Evolutionary conservation across 2,797 vertebrate genomes (phyloP).

Genomic region (Synanceia verrucosa): DNA sequence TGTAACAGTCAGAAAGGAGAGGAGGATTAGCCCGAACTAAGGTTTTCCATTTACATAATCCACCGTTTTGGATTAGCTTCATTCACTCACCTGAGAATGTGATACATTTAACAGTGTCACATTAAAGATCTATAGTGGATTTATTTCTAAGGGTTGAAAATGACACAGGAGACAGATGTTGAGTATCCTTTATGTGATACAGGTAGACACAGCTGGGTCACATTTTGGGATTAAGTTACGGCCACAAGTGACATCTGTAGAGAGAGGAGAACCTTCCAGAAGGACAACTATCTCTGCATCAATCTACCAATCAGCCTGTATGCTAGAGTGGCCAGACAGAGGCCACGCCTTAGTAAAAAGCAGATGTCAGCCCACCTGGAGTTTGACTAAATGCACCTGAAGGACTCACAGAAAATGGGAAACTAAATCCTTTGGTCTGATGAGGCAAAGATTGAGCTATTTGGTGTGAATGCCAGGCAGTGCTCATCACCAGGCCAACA

Average conservation of each 20-base stretch:
- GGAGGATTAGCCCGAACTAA: constrained; percentile 46
- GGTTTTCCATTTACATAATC: constrained; percentile 62
- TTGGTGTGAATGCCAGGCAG: no score
- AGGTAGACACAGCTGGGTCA: neutral
- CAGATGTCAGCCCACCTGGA: neutral
- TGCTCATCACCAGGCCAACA: no score
- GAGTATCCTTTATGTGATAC: neutral
- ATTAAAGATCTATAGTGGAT: neutral
- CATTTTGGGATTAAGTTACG: neutral
- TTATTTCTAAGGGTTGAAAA: neutral
- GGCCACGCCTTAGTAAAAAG: no score
- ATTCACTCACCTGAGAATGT: constrained; percentile 44
- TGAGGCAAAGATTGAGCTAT: no score
- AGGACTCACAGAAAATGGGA: no score
- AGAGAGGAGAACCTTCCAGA: no score
- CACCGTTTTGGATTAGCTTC: constrained; percentile 59
- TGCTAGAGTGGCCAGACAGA: no score
- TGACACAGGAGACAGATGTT: neutral
- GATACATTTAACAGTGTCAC: constrained; percentile 43
- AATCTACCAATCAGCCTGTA: no score
- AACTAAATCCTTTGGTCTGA: no score
- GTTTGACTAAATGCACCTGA: neutral
- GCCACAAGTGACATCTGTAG: no score
- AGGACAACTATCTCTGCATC: no score
- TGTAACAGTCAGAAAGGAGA: constrained; percentile 35